These are phyloP conservation scores for Proctacanthus coquilletti DNA, from an alignment of 1,140 invertebrate species.

Conservation along the genomic window DNA sequence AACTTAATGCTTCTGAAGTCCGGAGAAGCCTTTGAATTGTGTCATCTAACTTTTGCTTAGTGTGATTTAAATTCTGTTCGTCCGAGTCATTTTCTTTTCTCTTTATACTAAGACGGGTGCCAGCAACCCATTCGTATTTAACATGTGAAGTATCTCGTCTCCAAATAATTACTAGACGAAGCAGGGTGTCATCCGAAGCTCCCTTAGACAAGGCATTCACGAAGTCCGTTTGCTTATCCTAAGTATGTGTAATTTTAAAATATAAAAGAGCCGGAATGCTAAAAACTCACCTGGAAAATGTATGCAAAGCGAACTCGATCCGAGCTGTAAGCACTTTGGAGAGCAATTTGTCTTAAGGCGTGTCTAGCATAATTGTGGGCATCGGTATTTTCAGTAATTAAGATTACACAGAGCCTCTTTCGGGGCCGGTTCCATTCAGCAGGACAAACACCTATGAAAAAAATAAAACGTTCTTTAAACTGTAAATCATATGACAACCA, in stretches of 20 bases:
- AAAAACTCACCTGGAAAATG: slow-evolving; percentile 33
- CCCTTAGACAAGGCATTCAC: slow-evolving; percentile 30
- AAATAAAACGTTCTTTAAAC: not conserved
- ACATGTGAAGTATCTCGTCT: slow-evolving; percentile 63
- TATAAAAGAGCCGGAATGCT: slow-evolving; percentile 3
- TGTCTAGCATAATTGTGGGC: slow-evolving; percentile 41
- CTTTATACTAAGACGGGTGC: slow-evolving; percentile 41
- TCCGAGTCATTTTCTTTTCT: slow-evolving; percentile 30
- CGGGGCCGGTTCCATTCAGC: slow-evolving; percentile 62
- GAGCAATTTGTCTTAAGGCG: slow-evolving; percentile 50
- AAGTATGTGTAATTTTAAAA: slow-evolving; percentile 5
- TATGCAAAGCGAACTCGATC: slow-evolving; percentile 74
- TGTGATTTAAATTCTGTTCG: slow-evolving; percentile 50
- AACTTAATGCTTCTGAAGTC: slow-evolving; percentile 50
- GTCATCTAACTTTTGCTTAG: slow-evolving; percentile 51
- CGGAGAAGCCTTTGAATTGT: slow-evolving; percentile 55
- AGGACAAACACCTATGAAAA: slow-evolving; percentile 51
- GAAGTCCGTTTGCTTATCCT: slow-evolving; percentile 26
- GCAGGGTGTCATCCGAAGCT: slow-evolving; percentile 38
- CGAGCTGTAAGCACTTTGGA: slow-evolving; percentile 39
- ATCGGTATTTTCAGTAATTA: slow-evolving; percentile 57
- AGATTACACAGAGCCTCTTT: slow-evolving; percentile 75
- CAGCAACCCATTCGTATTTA: slow-evolving; percentile 81
- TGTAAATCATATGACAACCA: not conserved
- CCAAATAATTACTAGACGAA: slow-evolving; percentile 79